Percentiles rank a stretch among this genome's conserved stretches.
These are phyloP conservation scores for Syritta pipiens DNA, from an alignment of 2,888 invertebrate species.

Conservation along the genomic window DNA sequence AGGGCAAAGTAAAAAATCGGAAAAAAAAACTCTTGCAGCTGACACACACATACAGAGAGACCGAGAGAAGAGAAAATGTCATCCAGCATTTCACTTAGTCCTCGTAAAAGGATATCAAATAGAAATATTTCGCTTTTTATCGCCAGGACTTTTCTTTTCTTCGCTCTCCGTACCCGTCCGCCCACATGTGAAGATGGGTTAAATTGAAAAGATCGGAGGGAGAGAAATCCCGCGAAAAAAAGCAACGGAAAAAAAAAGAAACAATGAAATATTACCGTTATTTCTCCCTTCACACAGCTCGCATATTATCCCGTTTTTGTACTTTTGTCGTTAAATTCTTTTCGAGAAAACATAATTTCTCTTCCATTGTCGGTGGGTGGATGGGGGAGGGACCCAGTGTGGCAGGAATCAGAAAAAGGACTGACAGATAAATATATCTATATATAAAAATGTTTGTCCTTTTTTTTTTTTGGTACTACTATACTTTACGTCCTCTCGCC, in stretches of 20 bases:
- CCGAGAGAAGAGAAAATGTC: constrained; percentile 35
- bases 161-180: background rate
- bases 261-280: constrained; percentile 66
- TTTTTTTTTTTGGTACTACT: background rate
- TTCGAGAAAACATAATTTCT: constrained; percentile 59
- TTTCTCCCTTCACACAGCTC: constrained; percentile 39
- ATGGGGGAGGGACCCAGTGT: constrained; percentile 1
- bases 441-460: constrained; percentile 18
- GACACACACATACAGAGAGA: background rate
- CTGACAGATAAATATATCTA: too few species aligned
- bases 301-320: constrained; percentile 41
- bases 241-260: background rate
- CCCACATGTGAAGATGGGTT: background rate
- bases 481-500: background rate
- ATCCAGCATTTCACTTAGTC: constrained; percentile 61
- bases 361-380: constrained; percentile 45
- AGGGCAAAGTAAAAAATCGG: background rate
- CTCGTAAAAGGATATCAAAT: constrained; percentile 63
- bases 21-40: constrained; percentile 21
- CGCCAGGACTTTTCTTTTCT: constrained; percentile 9
- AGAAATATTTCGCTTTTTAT: constrained; percentile 65
- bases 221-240: too few species aligned
- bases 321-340: constrained; percentile 56
- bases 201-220: constrained; percentile 24
- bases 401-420: too few species aligned